Base-by-base conservation (phyloP, 2,888 invertebrate genomes). In the Gymnocheta viridis region DNA sequence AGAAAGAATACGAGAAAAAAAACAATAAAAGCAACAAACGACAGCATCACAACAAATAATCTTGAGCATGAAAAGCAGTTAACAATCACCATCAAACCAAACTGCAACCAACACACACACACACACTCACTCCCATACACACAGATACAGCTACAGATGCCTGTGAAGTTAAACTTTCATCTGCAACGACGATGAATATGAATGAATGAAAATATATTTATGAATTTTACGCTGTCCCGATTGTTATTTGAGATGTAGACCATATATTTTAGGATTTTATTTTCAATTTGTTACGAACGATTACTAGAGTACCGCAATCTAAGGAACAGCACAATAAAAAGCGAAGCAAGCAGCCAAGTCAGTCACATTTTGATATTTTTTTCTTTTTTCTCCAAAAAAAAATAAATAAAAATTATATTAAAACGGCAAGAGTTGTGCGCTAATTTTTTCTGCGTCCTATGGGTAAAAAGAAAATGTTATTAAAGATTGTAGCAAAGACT, bases 61-160 rank as follows among this genome's bases (percentile, higher is more conserved):
- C 81, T 81, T 77, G 62, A 73, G 69, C 77, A 74, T 81, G 60
- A 78, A 84, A 81, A 84, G 77, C 84, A 81, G 84, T 84, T 84
- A 84, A 81, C 84, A 77, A 84, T 84, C 73, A 78, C 77, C 73
- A 81, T 73, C 81, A 81, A 67, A 56, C 19, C 32, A 19, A 54
- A 62, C 32, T 35, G 47, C 47, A 70, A 58, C 69, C 19, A 9
- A 62, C 4, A 12, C 54, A 17, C 17, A 29, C 2, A 9, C 27
- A 56, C 56, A 56, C n/a, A 17, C 66, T 17, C 14, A 66, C 9
- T 24, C 35, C 17, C 9, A 24, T 22, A 14, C 32, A 35, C 58
- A 58, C 10, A 9, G 9, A 56, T 27, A 12, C 27, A 58, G 6
- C 2, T 7, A 47, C 7, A 5, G 9, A 9, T 4, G 47, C 47